A percentile compares a stretch with the other conserved stretches of the same genome.
phyloP scores from a whole-genome alignment of 2,888 invertebrate species.

The Nephrotoma appendiculata region DNA sequence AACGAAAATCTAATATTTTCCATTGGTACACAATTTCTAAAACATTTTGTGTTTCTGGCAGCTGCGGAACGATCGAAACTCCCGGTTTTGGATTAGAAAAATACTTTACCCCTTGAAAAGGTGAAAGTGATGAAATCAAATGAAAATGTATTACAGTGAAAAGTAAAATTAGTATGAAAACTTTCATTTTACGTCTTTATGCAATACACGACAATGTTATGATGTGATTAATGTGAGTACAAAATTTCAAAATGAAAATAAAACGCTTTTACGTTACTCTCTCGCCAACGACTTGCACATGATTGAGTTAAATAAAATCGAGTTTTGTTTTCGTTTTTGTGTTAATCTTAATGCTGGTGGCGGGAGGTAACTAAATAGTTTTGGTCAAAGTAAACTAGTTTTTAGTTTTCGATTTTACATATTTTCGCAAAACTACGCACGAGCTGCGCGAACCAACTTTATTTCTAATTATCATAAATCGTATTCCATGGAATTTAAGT shows the following conservation, averaged over 20 bases:
- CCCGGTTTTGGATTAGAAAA: background rate
- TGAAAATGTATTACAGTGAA: background rate
- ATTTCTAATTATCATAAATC: too few relatives aligned
- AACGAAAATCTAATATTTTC: slow-evolving; percentile 61
- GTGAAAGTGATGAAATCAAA: background rate
- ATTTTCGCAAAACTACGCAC: background rate
- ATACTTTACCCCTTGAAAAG: background rate
- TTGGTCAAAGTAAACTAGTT: background rate
- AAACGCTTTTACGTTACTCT: background rate
- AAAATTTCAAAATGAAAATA: background rate
- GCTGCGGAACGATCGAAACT: background rate
- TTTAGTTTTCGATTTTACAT: background rate
- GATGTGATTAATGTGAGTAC: background rate
- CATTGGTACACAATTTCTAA: slow-evolving; percentile 49
- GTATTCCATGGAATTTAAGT: too few relatives aligned
- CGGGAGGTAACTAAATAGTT: background rate
- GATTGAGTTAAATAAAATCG: background rate
- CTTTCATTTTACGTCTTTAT: background rate
- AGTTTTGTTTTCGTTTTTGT: background rate
- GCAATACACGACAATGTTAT: background rate
- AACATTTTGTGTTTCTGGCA: background rate
- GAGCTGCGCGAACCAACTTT: background rate
- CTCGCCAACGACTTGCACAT: background rate
- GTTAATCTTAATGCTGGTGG: background rate
- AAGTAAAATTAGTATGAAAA: background rate